Conservation (phyloP, 2,113 vertebrate species). For the Cnemophilus loriae region DNA sequence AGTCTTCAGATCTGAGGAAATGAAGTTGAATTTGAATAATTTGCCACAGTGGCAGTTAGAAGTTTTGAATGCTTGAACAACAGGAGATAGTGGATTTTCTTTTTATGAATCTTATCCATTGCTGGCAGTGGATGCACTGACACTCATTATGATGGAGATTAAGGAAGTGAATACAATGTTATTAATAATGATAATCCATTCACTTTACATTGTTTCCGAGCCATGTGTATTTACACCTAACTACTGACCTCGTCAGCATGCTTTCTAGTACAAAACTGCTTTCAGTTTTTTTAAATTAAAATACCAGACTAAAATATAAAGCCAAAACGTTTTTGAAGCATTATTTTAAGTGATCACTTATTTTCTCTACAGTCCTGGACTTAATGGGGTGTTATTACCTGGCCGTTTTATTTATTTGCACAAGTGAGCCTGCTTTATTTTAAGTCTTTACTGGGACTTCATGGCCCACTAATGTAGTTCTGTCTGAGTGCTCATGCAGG, state of each 20-base stretch:
- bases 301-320: neutral
- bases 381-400: neutral
- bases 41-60: neutral
- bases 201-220: neutral
- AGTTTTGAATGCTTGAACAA: neutral
- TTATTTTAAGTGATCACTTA: neutral
- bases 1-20: neutral
- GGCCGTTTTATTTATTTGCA: constrained; percentile 32
- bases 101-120: neutral
- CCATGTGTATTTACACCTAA: neutral
- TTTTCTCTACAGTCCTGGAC: neutral
- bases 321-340: neutral
- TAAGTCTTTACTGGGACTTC: neutral
- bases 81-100: neutral
- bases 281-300: neutral
- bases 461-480: neutral
- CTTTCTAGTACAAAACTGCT: neutral
- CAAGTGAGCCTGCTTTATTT: neutral
- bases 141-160: neutral
- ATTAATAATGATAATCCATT: neutral
- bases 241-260: neutral
- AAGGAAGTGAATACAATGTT: neutral
- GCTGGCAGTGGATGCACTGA: neutral
- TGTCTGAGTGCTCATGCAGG: neutral
- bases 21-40: neutral